Percentiles rank a stretch among this genome's conserved stretches.
Conservation (phyloP, 2,888 invertebrate genomes). For the Lepidonotus clava region DNA sequence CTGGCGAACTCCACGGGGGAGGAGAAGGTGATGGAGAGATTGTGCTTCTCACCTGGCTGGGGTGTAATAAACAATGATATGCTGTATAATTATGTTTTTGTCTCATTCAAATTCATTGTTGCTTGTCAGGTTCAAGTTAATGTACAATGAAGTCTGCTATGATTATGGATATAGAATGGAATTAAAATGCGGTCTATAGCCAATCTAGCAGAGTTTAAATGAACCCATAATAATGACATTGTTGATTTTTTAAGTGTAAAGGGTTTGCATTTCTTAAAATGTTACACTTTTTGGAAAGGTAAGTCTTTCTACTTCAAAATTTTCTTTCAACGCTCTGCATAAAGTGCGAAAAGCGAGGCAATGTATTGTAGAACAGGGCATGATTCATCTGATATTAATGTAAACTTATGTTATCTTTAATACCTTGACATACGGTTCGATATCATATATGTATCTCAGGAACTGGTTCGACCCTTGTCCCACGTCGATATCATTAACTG, state of each 20-base stretch:
- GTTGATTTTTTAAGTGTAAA: too few relatives aligned
- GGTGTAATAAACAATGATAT: constrained; percentile 9
- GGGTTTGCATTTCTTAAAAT: too few relatives aligned
- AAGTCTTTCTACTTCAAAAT: too few relatives aligned
- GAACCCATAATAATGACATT: too few relatives aligned
- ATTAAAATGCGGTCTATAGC: too few relatives aligned
- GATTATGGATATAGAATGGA: too few relatives aligned
- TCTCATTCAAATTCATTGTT: not conserved
- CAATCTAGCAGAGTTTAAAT: too few relatives aligned
- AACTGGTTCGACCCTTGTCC: constrained; percentile 92
- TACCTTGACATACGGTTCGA: constrained; percentile 82
- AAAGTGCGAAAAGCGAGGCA: not conserved
- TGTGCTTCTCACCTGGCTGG: constrained; percentile 81
- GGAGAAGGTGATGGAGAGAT: constrained; percentile 83
- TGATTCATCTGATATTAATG: too few relatives aligned
- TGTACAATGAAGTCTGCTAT: too few relatives aligned
- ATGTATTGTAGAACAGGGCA: too few relatives aligned
- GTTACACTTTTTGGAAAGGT: too few relatives aligned
- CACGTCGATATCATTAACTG: constrained; percentile 86
- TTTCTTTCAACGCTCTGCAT: not conserved
- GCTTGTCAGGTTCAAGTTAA: not conserved
- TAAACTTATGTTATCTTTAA: not conserved
- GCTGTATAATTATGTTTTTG: not conserved
- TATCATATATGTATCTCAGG: constrained; percentile 87
- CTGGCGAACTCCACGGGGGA: constrained; percentile 86